These are phyloP conservation scores for Drosophila testacea DNA, from an alignment of 2,888 invertebrate genomes.

Conservation along the genomic window DNA sequence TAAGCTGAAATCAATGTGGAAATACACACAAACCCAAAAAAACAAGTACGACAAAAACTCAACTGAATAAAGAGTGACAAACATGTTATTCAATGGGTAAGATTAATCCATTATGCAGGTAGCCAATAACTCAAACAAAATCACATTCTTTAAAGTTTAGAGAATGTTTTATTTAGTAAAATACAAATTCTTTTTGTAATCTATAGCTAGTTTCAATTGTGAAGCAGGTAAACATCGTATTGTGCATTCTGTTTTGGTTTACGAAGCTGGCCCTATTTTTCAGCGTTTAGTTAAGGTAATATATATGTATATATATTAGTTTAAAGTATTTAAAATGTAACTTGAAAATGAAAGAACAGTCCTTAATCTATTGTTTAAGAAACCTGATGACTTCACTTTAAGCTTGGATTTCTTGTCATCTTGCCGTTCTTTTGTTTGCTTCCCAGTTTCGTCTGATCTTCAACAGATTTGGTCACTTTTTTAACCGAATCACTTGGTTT, in stretches of 20 bases:
- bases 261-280: background rate
- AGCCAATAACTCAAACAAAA: background rate
- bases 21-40: slow-evolving; percentile 58
- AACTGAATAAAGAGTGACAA: slow-evolving; percentile 50
- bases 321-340: too few species aligned
- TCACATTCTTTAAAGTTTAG: background rate
- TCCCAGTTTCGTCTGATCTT: background rate
- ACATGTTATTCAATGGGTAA: slow-evolving; percentile 20
- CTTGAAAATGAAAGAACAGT: background rate
- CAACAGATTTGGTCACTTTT: slow-evolving; percentile 4
- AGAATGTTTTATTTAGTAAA: slow-evolving; percentile 29
- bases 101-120: background rate
- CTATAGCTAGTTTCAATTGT: background rate
- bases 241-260: background rate
- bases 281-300: too few species aligned
- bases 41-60: slow-evolving; percentile 16
- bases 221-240: background rate
- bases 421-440: slow-evolving; percentile 29
- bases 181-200: slow-evolving; percentile 22
- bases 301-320: too few species aligned
- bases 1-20: slow-evolving; percentile 59
- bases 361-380: background rate
- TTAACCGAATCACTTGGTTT: slow-evolving; percentile 18
- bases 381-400: slow-evolving; percentile 1
- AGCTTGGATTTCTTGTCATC: background rate